phyloP scores from a whole-genome alignment of 1,140 invertebrate genomes.

The Vanessa tameamea region DNA sequence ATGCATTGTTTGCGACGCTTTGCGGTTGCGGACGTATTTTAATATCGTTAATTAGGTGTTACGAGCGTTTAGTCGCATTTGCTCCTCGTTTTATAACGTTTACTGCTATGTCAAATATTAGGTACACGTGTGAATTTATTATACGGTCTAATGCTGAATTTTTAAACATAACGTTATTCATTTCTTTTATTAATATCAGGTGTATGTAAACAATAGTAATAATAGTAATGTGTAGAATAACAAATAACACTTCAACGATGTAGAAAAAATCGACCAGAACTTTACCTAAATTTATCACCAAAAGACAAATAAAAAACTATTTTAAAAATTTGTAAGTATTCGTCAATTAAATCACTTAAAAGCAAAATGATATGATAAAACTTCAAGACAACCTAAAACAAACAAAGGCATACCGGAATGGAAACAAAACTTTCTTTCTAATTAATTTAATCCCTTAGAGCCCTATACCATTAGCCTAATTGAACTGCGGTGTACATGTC shows the following conservation, averaged over 20 bases:
- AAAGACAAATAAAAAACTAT: too few relatives aligned
- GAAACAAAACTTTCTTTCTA: conserved; percentile 78
- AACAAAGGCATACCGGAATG: conserved; percentile 71
- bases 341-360: background rate
- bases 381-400: conserved; percentile 60
- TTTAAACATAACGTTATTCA: background rate
- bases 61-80: conserved; percentile 53
- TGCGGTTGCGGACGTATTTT: conserved; percentile 73
- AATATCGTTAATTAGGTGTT: conserved; percentile 79
- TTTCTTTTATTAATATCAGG: background rate
- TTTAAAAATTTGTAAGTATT: too few relatives aligned
- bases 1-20: conserved; percentile 68
- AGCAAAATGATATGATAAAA: conserved; percentile 42
- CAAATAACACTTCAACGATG: too few relatives aligned
- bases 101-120: conserved; percentile 32
- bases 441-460: conserved; percentile 80
- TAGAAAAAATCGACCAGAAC: background rate
- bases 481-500: conserved; percentile 80
- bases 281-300: background rate
- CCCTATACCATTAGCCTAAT: conserved; percentile 78
- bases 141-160: background rate
- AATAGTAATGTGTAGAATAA: too few relatives aligned
- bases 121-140: conserved; percentile 31
- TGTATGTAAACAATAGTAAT: background rate
- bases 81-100: conserved; percentile 44